Percentiles rank a stretch among this genome's conserved stretches.
These are phyloP conservation scores for Eupsilia transversa DNA, from an alignment of 2,888 invertebrate genomes.

Conservation along the genomic window DNA sequence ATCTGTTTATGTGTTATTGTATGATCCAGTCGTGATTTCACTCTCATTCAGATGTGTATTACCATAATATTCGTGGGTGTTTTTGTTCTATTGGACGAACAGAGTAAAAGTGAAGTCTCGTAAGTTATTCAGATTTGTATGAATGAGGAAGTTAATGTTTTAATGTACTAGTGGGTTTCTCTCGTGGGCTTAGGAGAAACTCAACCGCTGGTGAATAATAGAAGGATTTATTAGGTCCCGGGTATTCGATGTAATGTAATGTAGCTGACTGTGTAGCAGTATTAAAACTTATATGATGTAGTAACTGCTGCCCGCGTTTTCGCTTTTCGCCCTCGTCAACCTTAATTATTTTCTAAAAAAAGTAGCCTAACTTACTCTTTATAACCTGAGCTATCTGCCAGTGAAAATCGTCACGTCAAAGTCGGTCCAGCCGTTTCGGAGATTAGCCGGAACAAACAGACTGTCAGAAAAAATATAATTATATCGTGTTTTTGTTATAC, in stretches of 20 bases:
- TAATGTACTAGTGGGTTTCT: conserved; percentile 24
- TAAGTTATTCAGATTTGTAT: conserved; percentile 46
- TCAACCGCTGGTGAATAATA: conserved; percentile 11
- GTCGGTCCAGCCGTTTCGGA: no score
- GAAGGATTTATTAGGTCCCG: conserved; percentile 9
- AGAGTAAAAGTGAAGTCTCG: conserved; percentile 58
- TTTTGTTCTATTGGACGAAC: conserved; percentile 49
- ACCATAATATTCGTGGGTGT: conserved; percentile 62
- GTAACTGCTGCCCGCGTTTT: no score
- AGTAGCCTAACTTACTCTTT: no score
- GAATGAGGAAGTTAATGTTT: conserved; percentile 45
- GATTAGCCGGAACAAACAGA: no score
- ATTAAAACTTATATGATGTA: conserved; percentile 29
- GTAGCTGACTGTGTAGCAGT: background rate
- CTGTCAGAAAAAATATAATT: no score
- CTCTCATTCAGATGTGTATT: conserved; percentile 63
- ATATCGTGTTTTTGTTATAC: no score
- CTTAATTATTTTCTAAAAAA: no score
- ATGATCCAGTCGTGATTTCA: conserved; percentile 65
- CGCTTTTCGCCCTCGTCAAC: no score
- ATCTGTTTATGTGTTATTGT: conserved; percentile 60
- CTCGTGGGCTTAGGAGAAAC: conserved; percentile 10
- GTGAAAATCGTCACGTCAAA: no score
- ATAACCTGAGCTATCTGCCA: no score
- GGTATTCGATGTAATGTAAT: background rate